phyloP scores from a whole-genome alignment of 2,797 vertebrate species.

The Atherinosoma microstoma region DNA sequence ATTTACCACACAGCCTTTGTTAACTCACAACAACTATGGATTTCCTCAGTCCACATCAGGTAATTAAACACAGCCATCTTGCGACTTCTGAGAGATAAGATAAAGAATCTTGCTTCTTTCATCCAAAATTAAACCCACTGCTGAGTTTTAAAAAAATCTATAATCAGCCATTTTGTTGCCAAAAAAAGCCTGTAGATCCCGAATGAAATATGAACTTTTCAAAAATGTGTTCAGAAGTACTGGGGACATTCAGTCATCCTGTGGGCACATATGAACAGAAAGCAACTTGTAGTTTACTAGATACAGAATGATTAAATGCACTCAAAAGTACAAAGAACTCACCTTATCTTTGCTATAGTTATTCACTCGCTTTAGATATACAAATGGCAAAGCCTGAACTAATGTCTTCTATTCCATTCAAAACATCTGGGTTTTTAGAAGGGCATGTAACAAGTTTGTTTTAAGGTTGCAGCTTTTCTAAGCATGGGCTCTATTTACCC shows the following conservation, averaged over 20 bases:
- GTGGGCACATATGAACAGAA: slow-evolving; percentile 37
- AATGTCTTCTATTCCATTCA: slow-evolving; percentile 2
- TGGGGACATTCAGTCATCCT: slow-evolving; percentile 49
- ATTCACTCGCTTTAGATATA: slow-evolving; percentile 10
- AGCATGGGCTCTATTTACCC: not conserved
- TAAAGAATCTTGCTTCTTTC: slow-evolving; percentile 17
- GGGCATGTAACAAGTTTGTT: not conserved
- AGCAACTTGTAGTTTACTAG: slow-evolving; percentile 31
- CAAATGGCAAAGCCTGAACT: slow-evolving; percentile 13
- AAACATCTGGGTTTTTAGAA: not conserved
- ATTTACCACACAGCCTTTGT: slow-evolving; percentile 42
- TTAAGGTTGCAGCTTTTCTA: not conserved
- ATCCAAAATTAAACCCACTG: slow-evolving; percentile 22
- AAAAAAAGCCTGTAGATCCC: slow-evolving; percentile 42
- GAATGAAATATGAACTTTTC: slow-evolving; percentile 32
- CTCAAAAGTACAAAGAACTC: slow-evolving; percentile 29
- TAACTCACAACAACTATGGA: slow-evolving; percentile 36
- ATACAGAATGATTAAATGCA: slow-evolving; percentile 32
- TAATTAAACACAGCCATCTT: slow-evolving; percentile 36
- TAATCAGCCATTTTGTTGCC: slow-evolving; percentile 41
- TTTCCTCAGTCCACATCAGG: slow-evolving; percentile 39
- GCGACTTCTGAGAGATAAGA: slow-evolving; percentile 31
- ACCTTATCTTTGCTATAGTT: slow-evolving; percentile 35
- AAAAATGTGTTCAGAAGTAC: slow-evolving; percentile 35
- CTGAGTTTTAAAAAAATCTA: slow-evolving; percentile 9